These are phyloP conservation scores for Pteruthius melanotis DNA, from an alignment of 2,113 vertebrate species.

Conservation along the genomic window DNA sequence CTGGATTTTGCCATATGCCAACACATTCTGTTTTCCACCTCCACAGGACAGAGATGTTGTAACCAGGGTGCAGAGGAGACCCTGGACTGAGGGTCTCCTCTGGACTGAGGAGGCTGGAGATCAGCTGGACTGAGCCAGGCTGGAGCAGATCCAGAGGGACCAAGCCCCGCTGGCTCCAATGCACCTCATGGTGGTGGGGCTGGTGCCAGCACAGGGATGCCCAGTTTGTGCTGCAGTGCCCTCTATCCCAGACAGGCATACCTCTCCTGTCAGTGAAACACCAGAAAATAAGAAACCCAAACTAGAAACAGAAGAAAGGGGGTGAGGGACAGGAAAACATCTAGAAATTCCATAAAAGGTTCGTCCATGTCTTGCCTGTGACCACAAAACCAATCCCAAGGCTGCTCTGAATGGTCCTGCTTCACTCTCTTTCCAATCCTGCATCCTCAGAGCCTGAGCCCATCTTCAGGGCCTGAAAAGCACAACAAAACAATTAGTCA, in stretches of 20 bases:
- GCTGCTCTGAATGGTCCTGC: neutral
- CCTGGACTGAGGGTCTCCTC: too few species aligned
- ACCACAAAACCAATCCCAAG: neutral
- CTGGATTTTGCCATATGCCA: neutral
- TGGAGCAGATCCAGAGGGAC: neutral
- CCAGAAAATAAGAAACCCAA: neutral
- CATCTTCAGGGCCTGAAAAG: conserved; percentile 36
- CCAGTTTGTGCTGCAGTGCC: neutral
- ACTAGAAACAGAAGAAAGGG: neutral
- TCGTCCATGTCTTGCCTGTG: neutral
- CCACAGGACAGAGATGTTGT: neutral
- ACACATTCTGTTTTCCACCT: neutral
- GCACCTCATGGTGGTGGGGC: fast-evolving
- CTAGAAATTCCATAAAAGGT: neutral
- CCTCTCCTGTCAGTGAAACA: neutral
- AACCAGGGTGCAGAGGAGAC: neutral
- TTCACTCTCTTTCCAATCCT: neutral
- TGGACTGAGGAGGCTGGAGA: too few species aligned
- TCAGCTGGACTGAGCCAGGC: neutral
- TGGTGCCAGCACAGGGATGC: neutral
- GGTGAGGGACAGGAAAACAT: neutral
- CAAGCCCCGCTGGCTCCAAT: fast-evolving
- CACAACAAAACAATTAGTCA: conserved; percentile 37
- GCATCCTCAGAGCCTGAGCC: neutral
- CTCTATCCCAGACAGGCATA: neutral